Evolutionary conservation across 2,797 vertebrate species (phyloP).

Genomic region (Darevskia nairensis): DNA sequence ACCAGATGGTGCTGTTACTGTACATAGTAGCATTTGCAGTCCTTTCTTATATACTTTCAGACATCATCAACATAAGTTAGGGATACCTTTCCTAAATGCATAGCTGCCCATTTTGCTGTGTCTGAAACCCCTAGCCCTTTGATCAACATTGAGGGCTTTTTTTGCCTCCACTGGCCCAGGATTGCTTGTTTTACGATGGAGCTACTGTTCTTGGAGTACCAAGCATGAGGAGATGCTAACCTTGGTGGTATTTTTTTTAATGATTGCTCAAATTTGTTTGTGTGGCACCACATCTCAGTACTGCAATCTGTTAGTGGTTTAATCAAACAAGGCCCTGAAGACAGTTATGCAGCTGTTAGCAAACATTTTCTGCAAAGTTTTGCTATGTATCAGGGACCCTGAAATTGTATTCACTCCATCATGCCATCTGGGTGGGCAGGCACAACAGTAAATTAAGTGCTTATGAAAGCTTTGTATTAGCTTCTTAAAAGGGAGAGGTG

Average conservation of each 20-base stretch:
- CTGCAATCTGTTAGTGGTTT: not conserved
- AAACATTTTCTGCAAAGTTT: not conserved
- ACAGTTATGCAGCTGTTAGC: not conserved
- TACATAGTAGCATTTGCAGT: conserved; percentile 13
- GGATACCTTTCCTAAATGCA: not conserved
- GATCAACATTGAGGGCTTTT: not conserved
- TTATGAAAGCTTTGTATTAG: not conserved
- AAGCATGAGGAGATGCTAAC: not conserved
- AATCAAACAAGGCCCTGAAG: not conserved
- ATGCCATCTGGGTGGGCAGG: not conserved
- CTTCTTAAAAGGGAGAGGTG: not conserved
- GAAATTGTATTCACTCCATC: not conserved
- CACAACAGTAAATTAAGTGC: not conserved
- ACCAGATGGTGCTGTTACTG: conserved; percentile 36
- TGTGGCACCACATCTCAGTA: not conserved
- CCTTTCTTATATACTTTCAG: not conserved
- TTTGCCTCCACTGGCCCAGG: not conserved
- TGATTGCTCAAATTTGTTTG: conserved; percentile 5
- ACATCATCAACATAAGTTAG: not conserved
- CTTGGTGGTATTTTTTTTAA: not conserved
- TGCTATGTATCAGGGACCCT: not conserved
- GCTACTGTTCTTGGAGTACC: not conserved
- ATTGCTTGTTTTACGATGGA: not conserved
- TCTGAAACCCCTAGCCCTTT: not conserved
- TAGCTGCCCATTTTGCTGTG: not conserved